Evolutionary conservation across 2,113 vertebrate species (phyloP).

Genomic region (Suncus etruscus): DNA sequence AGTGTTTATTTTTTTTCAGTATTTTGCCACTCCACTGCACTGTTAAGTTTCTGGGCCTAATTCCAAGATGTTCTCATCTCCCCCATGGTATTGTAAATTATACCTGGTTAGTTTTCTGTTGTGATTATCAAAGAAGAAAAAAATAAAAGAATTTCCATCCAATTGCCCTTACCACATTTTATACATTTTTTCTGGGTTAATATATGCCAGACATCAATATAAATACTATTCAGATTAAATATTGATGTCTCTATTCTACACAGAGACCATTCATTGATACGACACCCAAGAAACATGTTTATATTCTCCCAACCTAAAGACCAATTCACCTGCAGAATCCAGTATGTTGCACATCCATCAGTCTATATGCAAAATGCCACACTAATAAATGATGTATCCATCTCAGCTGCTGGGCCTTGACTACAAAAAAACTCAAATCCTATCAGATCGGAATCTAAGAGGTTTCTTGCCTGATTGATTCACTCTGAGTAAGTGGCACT

Average conservation of each 20-base stretch:
- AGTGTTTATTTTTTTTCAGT: conserved; percentile 27
- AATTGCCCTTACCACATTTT: conserved; percentile 46
- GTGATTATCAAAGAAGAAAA: conserved; percentile 68
- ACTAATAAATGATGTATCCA: background rate
- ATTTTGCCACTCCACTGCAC: conserved; percentile 24
- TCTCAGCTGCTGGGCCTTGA: conserved; percentile 9
- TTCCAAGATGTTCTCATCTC: conserved; percentile 54
- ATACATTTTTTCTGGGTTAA: background rate
- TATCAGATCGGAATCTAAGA: conserved; percentile 6
- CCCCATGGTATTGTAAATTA: background rate
- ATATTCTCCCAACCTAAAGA: conserved; percentile 34
- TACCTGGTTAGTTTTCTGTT: conserved; percentile 60
- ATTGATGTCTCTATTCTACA: too few relatives aligned
- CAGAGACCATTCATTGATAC: background rate
- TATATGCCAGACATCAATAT: background rate
- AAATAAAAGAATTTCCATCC: conserved; percentile 52
- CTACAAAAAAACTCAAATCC: background rate
- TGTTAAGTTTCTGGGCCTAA: conserved; percentile 43
- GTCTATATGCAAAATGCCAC: background rate
- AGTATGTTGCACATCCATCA: background rate
- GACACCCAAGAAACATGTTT: background rate
- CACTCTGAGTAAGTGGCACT: rapidly evolving
- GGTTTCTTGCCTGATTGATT: background rate
- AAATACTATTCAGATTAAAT: too few relatives aligned
- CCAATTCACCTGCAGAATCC: conserved; percentile 8